Base-by-base conservation (phyloP, 2,113 vertebrate genomes). In the Recurvirostra avosetta region DNA sequence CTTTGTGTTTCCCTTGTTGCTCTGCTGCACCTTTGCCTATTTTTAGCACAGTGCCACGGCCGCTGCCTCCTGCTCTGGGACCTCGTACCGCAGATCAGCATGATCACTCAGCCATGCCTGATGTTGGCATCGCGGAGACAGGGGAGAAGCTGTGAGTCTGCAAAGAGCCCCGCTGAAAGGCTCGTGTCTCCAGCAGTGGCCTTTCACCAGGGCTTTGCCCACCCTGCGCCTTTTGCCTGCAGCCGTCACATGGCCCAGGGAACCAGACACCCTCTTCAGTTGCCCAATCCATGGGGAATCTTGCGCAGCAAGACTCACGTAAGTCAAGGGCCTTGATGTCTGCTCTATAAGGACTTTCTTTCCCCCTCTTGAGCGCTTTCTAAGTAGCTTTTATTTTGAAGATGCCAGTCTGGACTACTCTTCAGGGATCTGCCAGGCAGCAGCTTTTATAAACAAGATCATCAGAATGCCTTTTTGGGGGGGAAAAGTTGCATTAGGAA, bases 41-140 rank as follows among this genome's bases (percentile, higher is more conserved):
- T 83, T 91, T 79, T 58, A 88, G 25, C 56, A 6, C 18, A 10
- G 2, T 26, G 34, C 41, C 55, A 29, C 0, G 0, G 49, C 59
- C 0, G 0, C 45, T 0, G 0, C 50, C 77, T 68, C 29, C 73
- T 73, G 81, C 65, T 36, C 43, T 56, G 92, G 63, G 78, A 67
- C 52, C 74, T 75, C 1, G 0, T 40, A 8, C 0, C 1, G 53
- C 50, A 62, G 36, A 26, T 50, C 30, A 66, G 49, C 49, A 2
- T 3, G 1, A 43, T 47, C 7, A 2, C 53, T 55, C 65, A 70
- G 53, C 84, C 26, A 1, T 29, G 58, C 72, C 82, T 90, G 50
- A 14, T 68, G 40, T 13, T 79, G 72, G 68, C 68, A 73, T 75
- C 36, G 23, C 0, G 0, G 85, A 43, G 49, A 41, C 43, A n/a